Conservation (phyloP, 2,113 vertebrate genomes). For the Bos indicus region DNA sequence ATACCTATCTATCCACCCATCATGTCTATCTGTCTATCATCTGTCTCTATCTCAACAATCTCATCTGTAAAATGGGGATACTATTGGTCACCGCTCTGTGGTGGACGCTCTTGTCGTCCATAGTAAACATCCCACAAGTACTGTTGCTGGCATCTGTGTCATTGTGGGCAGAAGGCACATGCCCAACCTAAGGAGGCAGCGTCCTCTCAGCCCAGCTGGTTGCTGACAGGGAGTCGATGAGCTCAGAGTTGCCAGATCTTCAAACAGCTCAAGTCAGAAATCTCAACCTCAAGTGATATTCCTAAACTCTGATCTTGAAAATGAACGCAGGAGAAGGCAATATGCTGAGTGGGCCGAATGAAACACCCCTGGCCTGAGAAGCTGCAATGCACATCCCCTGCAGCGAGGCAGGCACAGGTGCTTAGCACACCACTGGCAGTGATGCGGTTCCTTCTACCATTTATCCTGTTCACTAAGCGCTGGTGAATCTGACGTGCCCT, state of each 20-base stretch:
- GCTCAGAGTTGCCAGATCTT: background rate
- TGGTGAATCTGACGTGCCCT: background rate
- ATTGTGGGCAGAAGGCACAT: background rate
- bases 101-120: accelerated
- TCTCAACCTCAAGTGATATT: background rate
- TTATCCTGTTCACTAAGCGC: accelerated
- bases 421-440: accelerated
- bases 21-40: background rate
- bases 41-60: background rate
- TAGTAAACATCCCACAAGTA: background rate
- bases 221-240: accelerated
- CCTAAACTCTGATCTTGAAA: background rate
- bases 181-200: background rate
- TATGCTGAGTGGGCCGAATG: background rate
- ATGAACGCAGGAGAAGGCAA: background rate
- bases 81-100: background rate
- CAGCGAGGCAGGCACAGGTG: accelerated
- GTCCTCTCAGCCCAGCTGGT: background rate
- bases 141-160: background rate
- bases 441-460: accelerated
- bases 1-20: background rate
- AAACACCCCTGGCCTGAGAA: background rate
- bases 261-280: background rate
- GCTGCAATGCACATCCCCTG: accelerated
- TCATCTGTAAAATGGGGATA: background rate